phyloP scores from a whole-genome alignment of 1,140 invertebrate species.

The Harlomillsia oculata region DNA sequence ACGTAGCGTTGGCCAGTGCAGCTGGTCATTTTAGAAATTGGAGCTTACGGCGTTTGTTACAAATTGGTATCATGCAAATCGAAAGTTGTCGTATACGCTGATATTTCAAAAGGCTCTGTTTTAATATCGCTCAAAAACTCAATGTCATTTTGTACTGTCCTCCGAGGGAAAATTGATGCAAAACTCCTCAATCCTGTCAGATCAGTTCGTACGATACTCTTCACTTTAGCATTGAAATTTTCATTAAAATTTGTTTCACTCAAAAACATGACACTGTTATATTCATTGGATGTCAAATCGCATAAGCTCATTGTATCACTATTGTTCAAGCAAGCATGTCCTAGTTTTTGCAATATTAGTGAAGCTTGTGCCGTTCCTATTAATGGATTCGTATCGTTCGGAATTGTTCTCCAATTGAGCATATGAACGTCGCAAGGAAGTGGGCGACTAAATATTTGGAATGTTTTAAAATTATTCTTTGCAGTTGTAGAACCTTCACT shows the following conservation, averaged over 20 bases:
- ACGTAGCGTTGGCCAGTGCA: no score
- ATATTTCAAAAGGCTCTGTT: not conserved
- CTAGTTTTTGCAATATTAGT: slow-evolving; percentile 66
- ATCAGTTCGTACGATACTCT: not conserved
- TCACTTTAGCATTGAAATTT: not conserved
- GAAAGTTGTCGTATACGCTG: not conserved
- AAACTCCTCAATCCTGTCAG: not conserved
- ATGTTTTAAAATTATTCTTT: not conserved
- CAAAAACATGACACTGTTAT: not conserved
- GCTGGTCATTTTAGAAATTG: no score
- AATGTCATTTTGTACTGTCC: not conserved
- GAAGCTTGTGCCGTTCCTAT: slow-evolving; percentile 64
- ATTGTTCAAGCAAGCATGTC: slow-evolving; percentile 49
- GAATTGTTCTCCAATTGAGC: slow-evolving; percentile 67
- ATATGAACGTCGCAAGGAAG: slow-evolving; percentile 75
- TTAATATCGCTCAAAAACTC: not conserved
- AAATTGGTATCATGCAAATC: no score
- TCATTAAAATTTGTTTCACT: not conserved
- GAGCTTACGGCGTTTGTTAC: no score
- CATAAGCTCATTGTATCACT: not conserved
- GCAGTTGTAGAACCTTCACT: slow-evolving; percentile 46
- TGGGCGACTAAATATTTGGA: slow-evolving; percentile 40
- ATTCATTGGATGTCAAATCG: no score
- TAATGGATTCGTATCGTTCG: slow-evolving; percentile 62
- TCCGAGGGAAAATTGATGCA: not conserved